Evolutionary conservation across 2,113 vertebrate species (phyloP).

Genomic region (Butastur rufipennis): DNA sequence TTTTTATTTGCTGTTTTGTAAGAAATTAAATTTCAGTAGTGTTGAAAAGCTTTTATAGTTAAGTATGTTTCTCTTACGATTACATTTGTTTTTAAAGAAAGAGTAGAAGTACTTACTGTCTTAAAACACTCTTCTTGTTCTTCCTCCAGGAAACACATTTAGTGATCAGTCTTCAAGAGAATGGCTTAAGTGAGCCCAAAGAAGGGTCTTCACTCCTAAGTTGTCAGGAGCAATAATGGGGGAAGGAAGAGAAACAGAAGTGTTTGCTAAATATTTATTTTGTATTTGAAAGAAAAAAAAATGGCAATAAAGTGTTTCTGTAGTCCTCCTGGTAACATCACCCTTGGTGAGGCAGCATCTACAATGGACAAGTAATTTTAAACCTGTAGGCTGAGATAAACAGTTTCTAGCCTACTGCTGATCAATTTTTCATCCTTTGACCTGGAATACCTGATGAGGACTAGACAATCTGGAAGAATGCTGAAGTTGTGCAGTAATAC

Average conservation of each 20-base stretch:
- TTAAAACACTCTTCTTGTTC: not conserved
- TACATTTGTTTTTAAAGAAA: not conserved
- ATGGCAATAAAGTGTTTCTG: not conserved
- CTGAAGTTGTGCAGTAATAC: not conserved
- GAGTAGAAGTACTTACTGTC: not conserved
- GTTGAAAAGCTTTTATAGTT: not conserved
- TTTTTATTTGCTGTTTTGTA: not conserved
- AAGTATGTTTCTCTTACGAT: not conserved
- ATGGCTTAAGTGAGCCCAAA: not conserved
- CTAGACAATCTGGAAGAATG: not conserved
- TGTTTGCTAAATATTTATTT: not conserved
- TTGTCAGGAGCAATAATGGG: not conserved
- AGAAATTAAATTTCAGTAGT: not conserved
- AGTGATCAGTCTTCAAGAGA: not conserved
- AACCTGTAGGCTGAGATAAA: not conserved
- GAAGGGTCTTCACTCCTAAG: not conserved
- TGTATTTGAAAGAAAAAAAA: not conserved
- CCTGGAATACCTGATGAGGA: not conserved
- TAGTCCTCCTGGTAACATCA: not conserved
- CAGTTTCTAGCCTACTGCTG: not conserved
- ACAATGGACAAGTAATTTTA: not conserved
- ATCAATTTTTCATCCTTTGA: not conserved
- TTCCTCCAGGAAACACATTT: not conserved
- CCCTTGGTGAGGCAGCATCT: not conserved
- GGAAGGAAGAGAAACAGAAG: not conserved